A percentile compares a stretch with the other conserved stretches of the same genome.
Evolutionary conservation across 2,888 invertebrate genomes (phyloP).

Genomic region (Hemistola chrysoprasaria): DNA sequence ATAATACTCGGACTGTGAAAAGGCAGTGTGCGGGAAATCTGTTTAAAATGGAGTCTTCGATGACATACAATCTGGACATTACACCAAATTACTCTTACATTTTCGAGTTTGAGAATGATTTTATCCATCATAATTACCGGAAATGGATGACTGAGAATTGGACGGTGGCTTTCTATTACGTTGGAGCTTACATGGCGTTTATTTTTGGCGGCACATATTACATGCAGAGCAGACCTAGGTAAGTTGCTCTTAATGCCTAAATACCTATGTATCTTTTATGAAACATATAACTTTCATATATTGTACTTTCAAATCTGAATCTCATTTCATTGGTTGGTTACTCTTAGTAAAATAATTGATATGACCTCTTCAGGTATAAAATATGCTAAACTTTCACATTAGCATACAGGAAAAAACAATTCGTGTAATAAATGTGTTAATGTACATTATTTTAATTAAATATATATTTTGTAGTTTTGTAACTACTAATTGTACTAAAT

Average conservation of each 20-base stretch:
- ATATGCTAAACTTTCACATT: too few relatives aligned
- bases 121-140: slow-evolving; percentile 93
- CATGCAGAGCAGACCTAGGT: slow-evolving; percentile 95
- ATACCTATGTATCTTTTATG: too few relatives aligned
- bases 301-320: too few relatives aligned
- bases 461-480: too few relatives aligned
- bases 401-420: too few relatives aligned
- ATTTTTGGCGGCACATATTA: slow-evolving; percentile 96
- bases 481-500: too few relatives aligned
- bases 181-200: slow-evolving; percentile 95
- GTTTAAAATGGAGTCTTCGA: slow-evolving; percentile 59
- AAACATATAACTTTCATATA: too few relatives aligned
- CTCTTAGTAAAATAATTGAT: too few relatives aligned
- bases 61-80: slow-evolving; percentile 78
- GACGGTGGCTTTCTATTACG: slow-evolving; percentile 95
- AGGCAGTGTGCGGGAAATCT: slow-evolving; percentile 41
- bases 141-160: slow-evolving; percentile 98
- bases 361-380: too few relatives aligned
- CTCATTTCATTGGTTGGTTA: too few relatives aligned
- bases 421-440: too few relatives aligned
- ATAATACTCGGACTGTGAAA: slow-evolving; percentile 40
- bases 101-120: slow-evolving; percentile 97
- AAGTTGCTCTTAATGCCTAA: slow-evolving; percentile 40
- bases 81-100: slow-evolving; percentile 96
- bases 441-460: too few relatives aligned